Evolutionary conservation across 2,888 invertebrate genomes (phyloP).

Genomic region (Drosophila suboccidentalis): DNA sequence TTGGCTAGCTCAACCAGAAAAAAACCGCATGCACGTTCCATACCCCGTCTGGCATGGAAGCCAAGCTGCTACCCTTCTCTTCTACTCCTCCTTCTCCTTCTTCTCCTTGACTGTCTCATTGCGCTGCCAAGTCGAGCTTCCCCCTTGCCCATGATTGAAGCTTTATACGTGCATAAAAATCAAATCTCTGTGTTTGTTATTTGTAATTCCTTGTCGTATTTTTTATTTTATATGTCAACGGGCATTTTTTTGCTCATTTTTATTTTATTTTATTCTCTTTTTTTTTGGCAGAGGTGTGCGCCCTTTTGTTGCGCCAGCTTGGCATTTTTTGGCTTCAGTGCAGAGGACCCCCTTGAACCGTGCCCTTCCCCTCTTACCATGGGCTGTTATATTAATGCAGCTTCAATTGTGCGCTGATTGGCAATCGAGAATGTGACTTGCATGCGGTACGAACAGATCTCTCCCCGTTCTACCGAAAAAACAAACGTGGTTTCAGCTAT

Average conservation of each 20-base stretch:
- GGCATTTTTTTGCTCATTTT: conserved; percentile 45
- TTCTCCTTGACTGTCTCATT: background rate
- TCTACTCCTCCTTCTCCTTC: background rate
- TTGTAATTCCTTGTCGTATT: conserved; percentile 67
- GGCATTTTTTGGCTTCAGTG: conserved; percentile 58
- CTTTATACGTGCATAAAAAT: conserved; percentile 77
- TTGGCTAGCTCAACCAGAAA: conserved; percentile 43
- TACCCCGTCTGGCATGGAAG: conserved; percentile 14
- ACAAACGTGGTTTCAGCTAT: conserved; percentile 53
- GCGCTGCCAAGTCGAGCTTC: background rate
- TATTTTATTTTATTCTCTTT: conserved; percentile 19
- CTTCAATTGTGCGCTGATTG: conserved; percentile 80
- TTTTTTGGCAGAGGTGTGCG: conserved; percentile 62
- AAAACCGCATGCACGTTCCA: conserved; percentile 52
- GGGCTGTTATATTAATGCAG: conserved; percentile 75
- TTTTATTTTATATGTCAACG: conserved; percentile 72
- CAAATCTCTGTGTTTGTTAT: conserved; percentile 76
- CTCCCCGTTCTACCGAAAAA: conserved; percentile 10
- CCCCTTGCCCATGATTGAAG: conserved; percentile 29
- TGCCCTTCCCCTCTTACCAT: background rate
- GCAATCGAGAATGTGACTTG: conserved; percentile 82
- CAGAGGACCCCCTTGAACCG: conserved; percentile 19
- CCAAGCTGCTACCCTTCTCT: conserved; percentile 29
- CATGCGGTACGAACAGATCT: conserved; percentile 51
- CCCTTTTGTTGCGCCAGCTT: conserved; percentile 52